Evolutionary conservation across 2,797 vertebrate genomes (phyloP).

Genomic region (Silurus aristotelis): DNA sequence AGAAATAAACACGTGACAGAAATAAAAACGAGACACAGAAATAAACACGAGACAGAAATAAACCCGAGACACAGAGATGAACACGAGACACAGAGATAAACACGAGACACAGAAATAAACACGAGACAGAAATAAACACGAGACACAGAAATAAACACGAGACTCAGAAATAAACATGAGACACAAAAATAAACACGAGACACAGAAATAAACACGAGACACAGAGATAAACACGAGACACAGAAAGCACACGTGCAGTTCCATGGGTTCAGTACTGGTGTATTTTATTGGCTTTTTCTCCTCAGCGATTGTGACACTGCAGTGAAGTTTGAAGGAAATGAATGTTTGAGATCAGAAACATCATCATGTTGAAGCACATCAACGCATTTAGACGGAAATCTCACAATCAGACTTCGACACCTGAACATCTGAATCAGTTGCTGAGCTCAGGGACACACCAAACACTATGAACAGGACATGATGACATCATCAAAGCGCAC

Average conservation of each 20-base stretch:
- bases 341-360: constrained; percentile 4
- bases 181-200: too few relatives aligned
- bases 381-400: neutral
- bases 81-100: too few relatives aligned
- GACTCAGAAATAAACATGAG: too few relatives aligned
- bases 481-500: neutral
- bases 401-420: too few relatives aligned
- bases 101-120: too few relatives aligned
- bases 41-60: too few relatives aligned
- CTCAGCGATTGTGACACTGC: neutral
- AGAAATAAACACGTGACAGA: neutral
- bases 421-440: neutral
- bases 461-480: neutral
- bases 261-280: neutral
- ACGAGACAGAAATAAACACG: too few relatives aligned
- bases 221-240: too few relatives aligned
- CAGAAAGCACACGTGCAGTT: too few relatives aligned
- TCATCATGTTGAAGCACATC: neutral
- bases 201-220: too few relatives aligned
- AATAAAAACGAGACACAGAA: neutral
- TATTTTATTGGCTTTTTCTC: neutral
- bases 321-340: neutral
- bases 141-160: too few relatives aligned
- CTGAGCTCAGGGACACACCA: neutral
- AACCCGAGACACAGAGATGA: too few relatives aligned